phyloP scores from a whole-genome alignment of 2,888 invertebrate species.

The Ormyrus pomaceus region DNA sequence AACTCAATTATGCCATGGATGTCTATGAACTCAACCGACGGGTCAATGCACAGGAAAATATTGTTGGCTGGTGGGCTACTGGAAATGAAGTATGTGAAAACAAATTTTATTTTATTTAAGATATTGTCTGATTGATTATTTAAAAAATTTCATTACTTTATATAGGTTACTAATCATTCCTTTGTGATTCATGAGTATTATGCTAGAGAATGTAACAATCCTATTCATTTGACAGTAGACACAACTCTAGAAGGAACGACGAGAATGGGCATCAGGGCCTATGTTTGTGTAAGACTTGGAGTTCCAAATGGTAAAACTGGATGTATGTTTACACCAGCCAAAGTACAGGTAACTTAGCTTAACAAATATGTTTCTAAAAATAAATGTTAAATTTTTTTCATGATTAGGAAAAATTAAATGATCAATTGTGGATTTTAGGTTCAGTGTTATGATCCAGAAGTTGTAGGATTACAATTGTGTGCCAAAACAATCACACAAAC shows the following conservation, averaged over 20 bases:
- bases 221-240: constrained; percentile 96
- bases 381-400: background rate
- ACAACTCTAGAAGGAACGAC: constrained; percentile 88
- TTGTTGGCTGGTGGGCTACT: constrained; percentile 99
- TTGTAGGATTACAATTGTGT: constrained; percentile 87
- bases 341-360: constrained; percentile 80
- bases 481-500: constrained; percentile 83
- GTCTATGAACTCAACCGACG: constrained; percentile 95
- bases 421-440: constrained; percentile 74
- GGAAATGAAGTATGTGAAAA: constrained; percentile 83
- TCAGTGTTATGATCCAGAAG: constrained; percentile 94
- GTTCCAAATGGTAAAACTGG: constrained; percentile 96
- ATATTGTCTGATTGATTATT: background rate
- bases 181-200: constrained; percentile 99
- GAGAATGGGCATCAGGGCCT: constrained; percentile 95
- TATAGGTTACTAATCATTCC: constrained; percentile 93
- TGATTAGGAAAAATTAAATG: background rate
- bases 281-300: constrained; percentile 93
- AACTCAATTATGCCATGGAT: constrained; percentile 96
- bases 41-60: constrained; percentile 94
- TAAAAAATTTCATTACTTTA: background rate
- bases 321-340: constrained; percentile 97
- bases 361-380: constrained; percentile 2
- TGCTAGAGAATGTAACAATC: constrained; percentile 94
- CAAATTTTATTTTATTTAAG: background rate